Base-by-base conservation (phyloP, 2,797 vertebrate genomes). In the Ciconia nigra region DNA sequence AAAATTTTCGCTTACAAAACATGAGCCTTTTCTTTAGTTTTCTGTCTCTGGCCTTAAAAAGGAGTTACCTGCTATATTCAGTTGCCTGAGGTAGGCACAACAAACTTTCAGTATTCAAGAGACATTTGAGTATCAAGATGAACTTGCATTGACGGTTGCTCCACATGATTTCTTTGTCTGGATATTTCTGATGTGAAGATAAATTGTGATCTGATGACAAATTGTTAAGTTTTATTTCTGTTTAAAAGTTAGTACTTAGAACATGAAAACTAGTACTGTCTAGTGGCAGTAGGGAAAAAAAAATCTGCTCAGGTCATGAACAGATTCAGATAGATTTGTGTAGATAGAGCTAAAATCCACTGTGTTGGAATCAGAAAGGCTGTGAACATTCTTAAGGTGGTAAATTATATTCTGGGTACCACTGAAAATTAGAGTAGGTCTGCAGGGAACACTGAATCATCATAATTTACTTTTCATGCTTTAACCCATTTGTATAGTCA, bases 401-500 rank as follows among this genome's bases (percentile, higher is more conserved):
- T 73, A 76, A 89, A 76, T 84, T 84, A 17, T 57, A 44, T 87
- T 87, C 73, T 87, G 37, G 11, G 25, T 76, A 33, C 41, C 7
- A 39, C 21, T 74, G 86, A 76, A 77, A 83, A 85, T 84, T 71
- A n/a, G 51, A 76, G 46, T 37, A 51, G 2, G 11, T 44, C 73
- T 88, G 39, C 44, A 71, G 86, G 90, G 57, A 93, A 33, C 63
- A 73, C 55, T 83, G 65, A 90, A 80, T 90, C 86, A 91, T 69
- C 24, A 22, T 88, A 26, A 91, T 81, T 83, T 63, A 22, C 35
- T 93, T 85, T 65, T 69, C 46, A 58, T 67, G 44, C 70, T 84
- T 90, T 73, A 93, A 49, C 20, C 1, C 5, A n/a, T 92, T 83
- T 83, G 35, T 85, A 25, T 46, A 83, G 61, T 81, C 29, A 54